Evolutionary conservation across 2,113 vertebrate species (phyloP).

Genomic region (Pelodiscus sinensis): DNA sequence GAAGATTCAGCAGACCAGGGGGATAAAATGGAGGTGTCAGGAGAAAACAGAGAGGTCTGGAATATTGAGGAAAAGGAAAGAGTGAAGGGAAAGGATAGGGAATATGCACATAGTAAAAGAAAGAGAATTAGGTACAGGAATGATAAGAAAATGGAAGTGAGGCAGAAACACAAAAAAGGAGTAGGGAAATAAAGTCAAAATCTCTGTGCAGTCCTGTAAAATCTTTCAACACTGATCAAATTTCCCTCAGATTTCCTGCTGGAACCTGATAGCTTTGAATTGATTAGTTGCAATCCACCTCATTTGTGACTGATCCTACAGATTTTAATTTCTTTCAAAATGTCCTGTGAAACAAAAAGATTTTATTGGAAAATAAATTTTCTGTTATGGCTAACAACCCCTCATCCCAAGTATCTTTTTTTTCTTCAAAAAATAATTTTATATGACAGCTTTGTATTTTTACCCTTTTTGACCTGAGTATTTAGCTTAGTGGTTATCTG

Average conservation of each 20-base stretch:
- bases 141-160: neutral
- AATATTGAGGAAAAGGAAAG: no score
- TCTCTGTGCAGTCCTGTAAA: neutral
- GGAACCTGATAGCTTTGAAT: neutral
- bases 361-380: no score
- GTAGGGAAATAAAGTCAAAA: neutral
- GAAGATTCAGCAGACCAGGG: neutral
- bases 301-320: no score
- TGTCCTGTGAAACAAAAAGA: no score
- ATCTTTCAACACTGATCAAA: neutral
- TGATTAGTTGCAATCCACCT: no score
- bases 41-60: neutral
- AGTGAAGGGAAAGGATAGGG: neutral
- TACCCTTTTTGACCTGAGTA: neutral
- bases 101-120: neutral
- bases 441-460: neutral
- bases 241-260: neutral
- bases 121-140: neutral
- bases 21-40: neutral
- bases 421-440: neutral
- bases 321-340: no score
- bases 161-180: neutral
- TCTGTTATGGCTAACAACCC: no score
- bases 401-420: neutral
- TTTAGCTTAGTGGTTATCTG: neutral